Evolutionary conservation across 2,888 invertebrate species (phyloP).

Genomic region (Eugnorisma glareosa): DNA sequence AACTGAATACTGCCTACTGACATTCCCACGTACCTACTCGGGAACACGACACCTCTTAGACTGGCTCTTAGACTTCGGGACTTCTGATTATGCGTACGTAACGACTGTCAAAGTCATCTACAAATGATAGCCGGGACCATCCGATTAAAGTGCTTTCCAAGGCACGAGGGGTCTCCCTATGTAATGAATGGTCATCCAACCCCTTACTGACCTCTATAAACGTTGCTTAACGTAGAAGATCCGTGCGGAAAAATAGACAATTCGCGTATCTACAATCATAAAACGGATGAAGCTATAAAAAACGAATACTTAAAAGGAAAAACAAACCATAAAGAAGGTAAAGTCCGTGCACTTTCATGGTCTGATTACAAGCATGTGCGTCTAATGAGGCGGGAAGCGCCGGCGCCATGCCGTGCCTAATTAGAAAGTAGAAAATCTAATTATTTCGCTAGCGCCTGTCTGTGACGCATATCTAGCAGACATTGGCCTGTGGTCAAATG

Average conservation of each 20-base stretch:
- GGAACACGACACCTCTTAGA: not conserved
- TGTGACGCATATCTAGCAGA: conserved; percentile 35
- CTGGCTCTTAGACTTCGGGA: not conserved
- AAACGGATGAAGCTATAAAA: not conserved
- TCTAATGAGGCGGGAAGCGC: conserved; percentile 69
- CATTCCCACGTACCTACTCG: not conserved
- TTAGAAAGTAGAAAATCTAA: conserved; percentile 82
- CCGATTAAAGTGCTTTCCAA: not conserved
- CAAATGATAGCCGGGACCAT: not conserved
- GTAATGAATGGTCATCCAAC: not conserved
- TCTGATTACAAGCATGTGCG: conserved; percentile 56
- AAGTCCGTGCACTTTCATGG: conserved; percentile 53
- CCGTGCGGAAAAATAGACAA: not conserved
- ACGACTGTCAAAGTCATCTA: not conserved
- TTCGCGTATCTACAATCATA: not conserved
- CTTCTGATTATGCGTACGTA: not conserved
- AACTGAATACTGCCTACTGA: not conserved
- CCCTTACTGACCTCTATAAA: not conserved
- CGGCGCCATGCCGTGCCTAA: conserved; percentile 75
- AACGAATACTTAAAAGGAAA: conserved; percentile 24
- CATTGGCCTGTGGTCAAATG: conserved; percentile 33
- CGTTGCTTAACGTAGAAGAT: not conserved
- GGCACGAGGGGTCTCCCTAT: not conserved
- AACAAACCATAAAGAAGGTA: conserved; percentile 29
- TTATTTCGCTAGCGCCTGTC: conserved; percentile 70